Percentiles rank a stretch among this genome's conserved stretches.
phyloP scores from a whole-genome alignment of 1,140 invertebrate genomes.

The Anastrepha obliqua region DNA sequence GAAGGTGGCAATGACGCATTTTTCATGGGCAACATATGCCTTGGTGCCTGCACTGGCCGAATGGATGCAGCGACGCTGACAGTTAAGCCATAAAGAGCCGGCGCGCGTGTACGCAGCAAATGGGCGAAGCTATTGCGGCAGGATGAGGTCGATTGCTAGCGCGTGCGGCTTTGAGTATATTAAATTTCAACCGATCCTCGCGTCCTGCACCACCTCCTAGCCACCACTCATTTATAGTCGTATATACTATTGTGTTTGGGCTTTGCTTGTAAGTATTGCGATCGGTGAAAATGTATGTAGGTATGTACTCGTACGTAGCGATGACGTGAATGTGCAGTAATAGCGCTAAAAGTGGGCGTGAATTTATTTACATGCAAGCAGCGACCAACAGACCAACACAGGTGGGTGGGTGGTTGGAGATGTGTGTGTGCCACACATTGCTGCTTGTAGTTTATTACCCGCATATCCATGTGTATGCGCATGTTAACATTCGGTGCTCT shows the following conservation, averaged over 20 bases:
- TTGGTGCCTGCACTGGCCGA: not conserved
- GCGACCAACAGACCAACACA: not conserved
- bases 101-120: slow-evolving; percentile 10
- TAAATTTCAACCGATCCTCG: slow-evolving; percentile 48
- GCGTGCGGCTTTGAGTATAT: slow-evolving; percentile 5
- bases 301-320: not conserved
- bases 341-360: slow-evolving; percentile 47
- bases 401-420: not conserved
- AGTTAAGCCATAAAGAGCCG: not conserved
- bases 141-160: not conserved
- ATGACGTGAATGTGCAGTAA: not conserved
- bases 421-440: not conserved
- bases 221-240: not conserved
- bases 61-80: not conserved
- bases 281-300: not conserved
- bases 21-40: slow-evolving; percentile 41
- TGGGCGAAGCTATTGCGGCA: not conserved
- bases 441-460: not conserved
- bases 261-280: too few relatives aligned
- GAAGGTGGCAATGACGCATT: slow-evolving; percentile 40
- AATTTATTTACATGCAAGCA: not conserved
- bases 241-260: not conserved
- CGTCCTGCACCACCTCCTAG: not conserved
- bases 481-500: not conserved
- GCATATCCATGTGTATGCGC: not conserved